Evolutionary conservation across 2,888 invertebrate species (phyloP).

Genomic region (Pterobdella sp.): DNA sequence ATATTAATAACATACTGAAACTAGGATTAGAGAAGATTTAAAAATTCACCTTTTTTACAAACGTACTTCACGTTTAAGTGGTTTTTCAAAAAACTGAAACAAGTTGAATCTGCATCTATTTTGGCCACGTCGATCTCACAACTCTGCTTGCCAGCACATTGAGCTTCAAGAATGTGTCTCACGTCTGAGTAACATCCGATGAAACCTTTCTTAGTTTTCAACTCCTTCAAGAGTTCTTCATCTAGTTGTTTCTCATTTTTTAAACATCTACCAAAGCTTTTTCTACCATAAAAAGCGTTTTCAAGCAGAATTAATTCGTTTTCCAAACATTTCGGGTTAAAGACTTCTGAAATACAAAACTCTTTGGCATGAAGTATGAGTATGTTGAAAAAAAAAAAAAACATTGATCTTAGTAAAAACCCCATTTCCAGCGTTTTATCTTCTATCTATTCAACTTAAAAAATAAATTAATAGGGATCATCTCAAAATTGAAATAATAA

Average conservation of each 20-base stretch:
- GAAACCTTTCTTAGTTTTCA: neutral
- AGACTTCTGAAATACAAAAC: conserved; percentile 21
- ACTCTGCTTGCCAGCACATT: conserved; percentile 22
- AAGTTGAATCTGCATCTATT: neutral
- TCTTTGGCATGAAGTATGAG: too few species aligned
- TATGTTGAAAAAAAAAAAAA: too few species aligned
- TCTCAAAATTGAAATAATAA: too few species aligned
- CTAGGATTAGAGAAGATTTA: too few species aligned
- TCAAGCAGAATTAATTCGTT: conserved; percentile 20
- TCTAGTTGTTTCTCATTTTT: neutral
- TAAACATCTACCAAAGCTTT: conserved; percentile 21
- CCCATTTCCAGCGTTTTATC: too few species aligned
- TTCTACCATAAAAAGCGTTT: conserved; percentile 26
- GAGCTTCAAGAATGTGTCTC: neutral
- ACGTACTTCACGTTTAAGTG: conserved; percentile 6
- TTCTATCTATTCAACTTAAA: too few species aligned
- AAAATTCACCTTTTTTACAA: conserved; percentile 13
- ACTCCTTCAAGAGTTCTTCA: too few species aligned
- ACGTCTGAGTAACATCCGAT: conserved; percentile 30
- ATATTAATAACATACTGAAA: too few species aligned
- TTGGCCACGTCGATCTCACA: conserved; percentile 25
- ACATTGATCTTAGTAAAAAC: too few species aligned
- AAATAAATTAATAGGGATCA: too few species aligned
- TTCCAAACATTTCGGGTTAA: conserved; percentile 21
- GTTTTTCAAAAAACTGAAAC: conserved; percentile 10